Conservation (phyloP, 2,888 invertebrate genomes). For the Limnephilus rhombicus region DNA sequence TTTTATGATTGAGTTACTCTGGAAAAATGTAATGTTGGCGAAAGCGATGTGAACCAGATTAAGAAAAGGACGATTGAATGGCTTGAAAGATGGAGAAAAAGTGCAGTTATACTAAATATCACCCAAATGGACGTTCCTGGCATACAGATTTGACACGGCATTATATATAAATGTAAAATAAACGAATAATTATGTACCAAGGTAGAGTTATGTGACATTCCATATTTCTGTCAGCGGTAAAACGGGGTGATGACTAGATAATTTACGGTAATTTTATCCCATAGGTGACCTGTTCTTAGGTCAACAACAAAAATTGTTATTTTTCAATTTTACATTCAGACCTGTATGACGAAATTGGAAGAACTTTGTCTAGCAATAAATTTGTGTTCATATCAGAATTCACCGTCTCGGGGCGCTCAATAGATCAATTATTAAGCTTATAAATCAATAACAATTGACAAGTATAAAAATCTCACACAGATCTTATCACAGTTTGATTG, state of each 20-base stretch:
- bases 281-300: neutral
- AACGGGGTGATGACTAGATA: neutral
- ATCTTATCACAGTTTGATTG: neutral
- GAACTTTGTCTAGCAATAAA: neutral
- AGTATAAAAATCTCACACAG: neutral
- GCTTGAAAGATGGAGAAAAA: too few species aligned
- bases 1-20: too few species aligned
- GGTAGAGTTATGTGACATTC: neutral
- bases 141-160: too few species aligned
- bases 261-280: neutral
- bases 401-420: neutral
- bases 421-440: neutral
- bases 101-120: too few species aligned
- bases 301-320: too few species aligned
- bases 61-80: too few species aligned
- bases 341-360: neutral
- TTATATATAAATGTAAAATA: too few species aligned
- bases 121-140: too few species aligned
- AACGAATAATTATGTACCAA: neutral
- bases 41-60: too few species aligned
- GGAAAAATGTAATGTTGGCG: too few species aligned
- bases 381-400: neutral
- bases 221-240: neutral
- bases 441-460: neutral
- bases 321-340: neutral